Evolutionary conservation across 2,113 vertebrate genomes (phyloP), one percentile per base, ranked within the genome.

Genomic region (Excalfactoria chinensis): DNA sequence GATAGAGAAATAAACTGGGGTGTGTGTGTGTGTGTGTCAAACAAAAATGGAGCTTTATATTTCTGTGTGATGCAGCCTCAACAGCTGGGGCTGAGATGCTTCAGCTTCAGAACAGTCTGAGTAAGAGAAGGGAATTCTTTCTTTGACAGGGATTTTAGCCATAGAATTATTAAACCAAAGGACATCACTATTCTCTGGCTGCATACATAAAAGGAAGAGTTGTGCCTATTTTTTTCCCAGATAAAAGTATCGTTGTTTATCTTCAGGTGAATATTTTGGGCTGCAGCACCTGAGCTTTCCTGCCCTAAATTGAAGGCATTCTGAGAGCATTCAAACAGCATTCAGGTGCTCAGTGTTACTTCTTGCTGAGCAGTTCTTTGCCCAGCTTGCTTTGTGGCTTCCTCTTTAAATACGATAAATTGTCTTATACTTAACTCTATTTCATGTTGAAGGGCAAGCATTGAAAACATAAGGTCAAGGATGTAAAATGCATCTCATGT

Each of bases 81-180:
- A 7, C 49, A 88, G 68, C 51, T 40, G 34, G 26, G 32, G 32
- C 28, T 58, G 62, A 88, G 41, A 49, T 44, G 25, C 25, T 80
- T 32, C 72, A 73, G 40, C 74, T 60, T 91, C 41, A 28, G 41
- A 91, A 55, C 44, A 80, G 41, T 32, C 23, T 59, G 18, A 71
- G 30, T 12, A 25, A 71, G 55, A 37, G 69, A 88, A 76, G 13
- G n/a, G 69, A 84, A 80, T 59, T 68, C 46, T 73, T 58, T 40
- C 46, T 81, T 49, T 59, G 77, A 90, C 72, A 93, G 64, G 60
- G 51, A 46, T 62, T 86, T 86, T 51, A 55, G 68, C 34, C 23
- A 22, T 1, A 86, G 72, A 84, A 59, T 92, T 89, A 90, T 90
- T 84, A 59, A 94, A 88, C 84, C 72, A 77, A 74, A 80, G 86